Evolutionary conservation across 2,113 vertebrate genomes (phyloP).

Genomic region (Tragulus kanchil): DNA sequence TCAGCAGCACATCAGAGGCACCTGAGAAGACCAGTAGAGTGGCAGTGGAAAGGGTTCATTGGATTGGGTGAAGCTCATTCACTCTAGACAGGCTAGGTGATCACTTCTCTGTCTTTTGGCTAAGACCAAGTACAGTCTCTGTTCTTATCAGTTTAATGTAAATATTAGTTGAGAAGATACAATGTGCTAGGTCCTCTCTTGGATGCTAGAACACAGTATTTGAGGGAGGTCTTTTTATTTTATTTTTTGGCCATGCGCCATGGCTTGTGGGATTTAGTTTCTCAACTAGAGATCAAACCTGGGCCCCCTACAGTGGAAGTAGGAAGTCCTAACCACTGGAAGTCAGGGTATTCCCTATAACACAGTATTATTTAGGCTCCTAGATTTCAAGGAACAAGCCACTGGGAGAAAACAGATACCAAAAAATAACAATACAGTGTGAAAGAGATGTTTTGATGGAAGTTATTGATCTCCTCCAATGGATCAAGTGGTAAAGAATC

Average conservation of each 20-base stretch:
- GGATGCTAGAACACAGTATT: background rate
- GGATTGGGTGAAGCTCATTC: background rate
- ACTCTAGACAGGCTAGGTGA: background rate
- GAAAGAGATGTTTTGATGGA: background rate
- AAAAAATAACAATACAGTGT: background rate
- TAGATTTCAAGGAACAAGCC: background rate
- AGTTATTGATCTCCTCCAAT: background rate
- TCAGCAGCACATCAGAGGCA: background rate
- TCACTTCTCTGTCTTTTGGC: background rate
- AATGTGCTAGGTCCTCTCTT: background rate
- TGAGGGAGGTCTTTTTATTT: background rate
- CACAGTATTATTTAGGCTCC: background rate
- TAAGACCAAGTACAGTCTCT: background rate
- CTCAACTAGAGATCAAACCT: background rate
- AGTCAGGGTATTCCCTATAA: background rate
- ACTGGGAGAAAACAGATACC: background rate
- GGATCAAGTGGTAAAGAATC: too few relatives aligned
- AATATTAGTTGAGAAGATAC: background rate
- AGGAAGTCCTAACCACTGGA: background rate
- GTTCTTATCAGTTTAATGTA: background rate
- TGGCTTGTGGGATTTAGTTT: background rate
- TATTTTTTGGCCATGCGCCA: background rate
- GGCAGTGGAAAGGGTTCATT: background rate
- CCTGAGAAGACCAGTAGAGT: background rate
- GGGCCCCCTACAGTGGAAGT: background rate